Evolutionary conservation across 2,888 invertebrate species (phyloP).

Genomic region (Aradus depressus): DNA sequence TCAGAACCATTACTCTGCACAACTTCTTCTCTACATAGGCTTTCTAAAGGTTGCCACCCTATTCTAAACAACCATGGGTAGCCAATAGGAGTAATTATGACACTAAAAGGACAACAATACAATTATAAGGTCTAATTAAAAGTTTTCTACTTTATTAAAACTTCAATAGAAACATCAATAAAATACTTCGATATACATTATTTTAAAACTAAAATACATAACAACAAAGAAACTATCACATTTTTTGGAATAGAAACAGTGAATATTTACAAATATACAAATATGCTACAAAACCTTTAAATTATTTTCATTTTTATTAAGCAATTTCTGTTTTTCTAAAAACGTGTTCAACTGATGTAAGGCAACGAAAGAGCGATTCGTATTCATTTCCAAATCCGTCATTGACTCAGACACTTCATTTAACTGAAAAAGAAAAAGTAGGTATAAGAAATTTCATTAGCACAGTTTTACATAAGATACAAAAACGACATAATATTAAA

Average conservation of each 20-base stretch:
- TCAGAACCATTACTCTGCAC: too few relatives aligned
- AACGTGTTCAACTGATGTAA: constrained; percentile 15
- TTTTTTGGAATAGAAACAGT: constrained; percentile 4
- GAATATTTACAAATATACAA: constrained; percentile 1
- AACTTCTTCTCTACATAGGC: too few relatives aligned
- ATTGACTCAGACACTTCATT: constrained; percentile 14
- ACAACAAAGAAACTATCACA: constrained; percentile 8
- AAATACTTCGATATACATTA: constrained; percentile 1
- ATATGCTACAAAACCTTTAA: constrained; percentile 5
- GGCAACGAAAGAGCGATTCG: constrained; percentile 14
- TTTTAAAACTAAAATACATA: constrained; percentile 3
- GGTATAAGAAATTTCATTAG: too few relatives aligned
- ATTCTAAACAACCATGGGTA: too few relatives aligned
- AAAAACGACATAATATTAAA: too few relatives aligned
- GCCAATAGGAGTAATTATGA: too few relatives aligned
- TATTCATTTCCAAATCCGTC: constrained; percentile 11
- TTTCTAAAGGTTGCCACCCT: too few relatives aligned
- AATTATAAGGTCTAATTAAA: too few relatives aligned
- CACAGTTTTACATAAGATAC: too few relatives aligned
- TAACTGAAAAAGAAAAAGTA: constrained; percentile 6
- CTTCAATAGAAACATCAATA: not conserved
- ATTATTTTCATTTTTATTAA: constrained; percentile 5
- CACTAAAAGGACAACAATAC: too few relatives aligned
- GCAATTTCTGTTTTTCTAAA: constrained; percentile 10
- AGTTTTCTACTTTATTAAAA: too few relatives aligned